Percentiles rank a stretch among this genome's conserved stretches.
phyloP scores from a whole-genome alignment of 2,888 invertebrate genomes.

The Cephus rjabovi region DNA sequence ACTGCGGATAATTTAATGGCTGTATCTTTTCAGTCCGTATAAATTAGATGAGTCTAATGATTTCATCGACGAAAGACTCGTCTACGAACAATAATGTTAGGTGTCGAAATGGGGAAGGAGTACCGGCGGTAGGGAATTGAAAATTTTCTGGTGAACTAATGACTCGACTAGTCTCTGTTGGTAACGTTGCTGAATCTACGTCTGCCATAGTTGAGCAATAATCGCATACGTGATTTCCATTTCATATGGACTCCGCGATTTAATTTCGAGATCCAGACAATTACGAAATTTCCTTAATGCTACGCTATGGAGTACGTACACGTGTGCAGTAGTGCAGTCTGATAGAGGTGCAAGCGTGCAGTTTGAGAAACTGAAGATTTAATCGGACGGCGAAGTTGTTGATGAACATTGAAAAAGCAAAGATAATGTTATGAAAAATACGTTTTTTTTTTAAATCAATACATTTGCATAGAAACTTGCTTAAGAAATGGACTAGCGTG shows the following conservation, averaged over 20 bases:
- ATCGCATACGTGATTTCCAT: slow-evolving; percentile 13
- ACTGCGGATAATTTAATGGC: background rate
- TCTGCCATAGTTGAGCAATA: slow-evolving; percentile 10
- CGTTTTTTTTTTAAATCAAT: too few species aligned
- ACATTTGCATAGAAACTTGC: background rate
- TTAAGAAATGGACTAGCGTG: background rate
- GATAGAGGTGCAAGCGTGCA: background rate
- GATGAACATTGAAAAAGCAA: background rate
- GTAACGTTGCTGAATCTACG: background rate
- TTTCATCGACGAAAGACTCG: background rate
- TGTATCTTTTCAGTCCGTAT: background rate
- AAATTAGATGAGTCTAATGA: background rate
- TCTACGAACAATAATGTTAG: background rate
- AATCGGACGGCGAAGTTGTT: background rate
- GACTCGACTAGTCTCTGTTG: background rate
- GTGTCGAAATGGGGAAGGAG: background rate
- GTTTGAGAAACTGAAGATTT: background rate
- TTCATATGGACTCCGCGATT: slow-evolving; percentile 10
- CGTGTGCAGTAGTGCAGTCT: background rate
- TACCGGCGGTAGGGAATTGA: background rate
- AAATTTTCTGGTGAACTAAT: background rate
- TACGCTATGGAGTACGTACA: background rate
- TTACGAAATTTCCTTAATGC: background rate
- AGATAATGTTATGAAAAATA: background rate
- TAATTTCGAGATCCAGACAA: background rate